These are phyloP conservation scores for Premnoplex brunnescens DNA, from an alignment of 2,797 vertebrate genomes.

Conservation along the genomic window DNA sequence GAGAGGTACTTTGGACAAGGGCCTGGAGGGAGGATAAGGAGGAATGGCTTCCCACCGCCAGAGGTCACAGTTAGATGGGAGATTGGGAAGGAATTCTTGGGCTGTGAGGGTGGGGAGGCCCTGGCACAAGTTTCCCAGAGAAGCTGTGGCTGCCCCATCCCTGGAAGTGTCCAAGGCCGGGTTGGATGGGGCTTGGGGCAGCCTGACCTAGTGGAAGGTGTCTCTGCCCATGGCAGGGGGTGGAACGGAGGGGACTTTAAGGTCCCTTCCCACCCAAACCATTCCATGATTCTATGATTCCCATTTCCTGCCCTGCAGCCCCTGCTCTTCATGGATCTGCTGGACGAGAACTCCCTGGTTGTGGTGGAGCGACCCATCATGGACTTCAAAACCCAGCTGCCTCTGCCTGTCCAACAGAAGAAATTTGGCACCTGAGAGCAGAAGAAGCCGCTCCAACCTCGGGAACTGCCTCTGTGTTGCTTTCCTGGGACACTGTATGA, in stretches of 20 bases:
- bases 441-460: background rate
- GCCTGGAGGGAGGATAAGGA: background rate
- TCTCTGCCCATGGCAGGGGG: background rate
- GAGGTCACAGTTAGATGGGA: background rate
- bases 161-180: background rate
- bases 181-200: accelerated
- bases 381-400: conserved; percentile 86
- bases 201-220: accelerated
- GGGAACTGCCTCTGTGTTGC: background rate
- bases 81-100: background rate
- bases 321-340: conserved; percentile 81
- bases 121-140: background rate
- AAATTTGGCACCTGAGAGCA: conserved; percentile 87
- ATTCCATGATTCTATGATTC: background rate
- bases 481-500: background rate
- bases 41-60: background rate
- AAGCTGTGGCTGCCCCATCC: background rate
- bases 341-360: conserved; percentile 89
- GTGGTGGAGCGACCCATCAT: conserved; percentile 89
- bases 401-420: conserved; percentile 89
- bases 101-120: accelerated
- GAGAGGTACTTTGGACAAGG: no score
- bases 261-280: background rate
- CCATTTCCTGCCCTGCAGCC: conserved; percentile 73
- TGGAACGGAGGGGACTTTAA: background rate